Base-by-base conservation (phyloP, 1,140 invertebrate species). In the Melitaea cinxia region DNA sequence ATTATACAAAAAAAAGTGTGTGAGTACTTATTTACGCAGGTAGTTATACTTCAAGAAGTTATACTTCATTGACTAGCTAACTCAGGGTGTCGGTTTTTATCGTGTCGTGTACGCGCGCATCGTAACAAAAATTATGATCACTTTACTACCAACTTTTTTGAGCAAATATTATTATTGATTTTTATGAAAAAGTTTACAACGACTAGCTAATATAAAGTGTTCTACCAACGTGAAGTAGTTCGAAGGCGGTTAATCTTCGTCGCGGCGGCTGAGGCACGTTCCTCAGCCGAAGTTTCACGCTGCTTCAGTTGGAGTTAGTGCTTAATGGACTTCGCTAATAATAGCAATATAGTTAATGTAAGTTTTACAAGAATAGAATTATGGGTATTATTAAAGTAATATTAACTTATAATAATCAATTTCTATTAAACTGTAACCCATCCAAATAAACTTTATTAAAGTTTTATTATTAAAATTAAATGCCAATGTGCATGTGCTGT, bases 301-400 rank as follows among this genome's bases (percentile, higher is more conserved):
- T 47, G 23, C 42, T 47, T 47, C 9, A 7, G 37, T 17, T n/a
- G 4, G 10, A 19, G 21, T 23, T 47, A 47, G 10, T 23, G 19
- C 42, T 21, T 47, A 47, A 47, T 47, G 42, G 42, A 47, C 42
- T 47, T 47, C n/a, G 23, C 9, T 47, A 23, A n/a, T 47, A 47
- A 42, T 17, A 42, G 15, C 6, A 42, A 42, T 17, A 7, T 17
- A 10, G 6, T 9, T 9, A 33, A 33, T 10, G 12, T 33, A 33
- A 33, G 1, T 33, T 33, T 9, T 4, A 28, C 3, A 28, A 28
- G 26, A 28, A 4, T 4, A 28, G 7, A 28, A 28, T 4, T 28
- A 28, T 28, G n/a, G n/a, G n/a, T n/a, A n/a, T n/a, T n/a, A n/a
- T n/a, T n/a, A n/a, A n/a, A n/a, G n/a, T 26, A 26, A 26, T 26